These are phyloP conservation scores for Neodiprion pinetum DNA, from an alignment of 1,140 invertebrate genomes.

Conservation along the genomic window DNA sequence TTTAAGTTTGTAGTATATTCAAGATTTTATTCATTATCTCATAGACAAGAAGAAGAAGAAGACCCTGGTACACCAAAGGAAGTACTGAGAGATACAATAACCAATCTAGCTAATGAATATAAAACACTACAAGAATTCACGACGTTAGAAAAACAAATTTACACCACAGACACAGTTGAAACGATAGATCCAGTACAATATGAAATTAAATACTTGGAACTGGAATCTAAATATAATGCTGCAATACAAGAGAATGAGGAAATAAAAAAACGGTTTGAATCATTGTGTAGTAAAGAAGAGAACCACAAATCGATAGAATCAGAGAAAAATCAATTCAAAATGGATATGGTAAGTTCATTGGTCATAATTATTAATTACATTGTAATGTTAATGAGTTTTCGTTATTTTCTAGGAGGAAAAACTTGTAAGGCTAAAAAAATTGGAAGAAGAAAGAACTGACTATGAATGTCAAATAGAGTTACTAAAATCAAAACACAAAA, in stretches of 20 bases:
- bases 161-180: conserved; percentile 24
- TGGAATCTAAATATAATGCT: conserved; percentile 1
- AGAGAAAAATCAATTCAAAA: conserved; percentile 26
- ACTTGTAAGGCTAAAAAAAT: neutral
- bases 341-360: conserved; percentile 4
- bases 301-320: conserved; percentile 19
- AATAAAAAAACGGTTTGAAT: conserved; percentile 22
- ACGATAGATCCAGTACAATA: neutral
- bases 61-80: conserved; percentile 42
- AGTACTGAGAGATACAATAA: conserved; percentile 36
- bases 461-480: conserved; percentile 25
- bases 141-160: conserved; percentile 47
- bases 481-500: conserved; percentile 24
- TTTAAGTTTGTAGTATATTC: conserved; percentile 4
- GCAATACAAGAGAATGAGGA: conserved; percentile 10
- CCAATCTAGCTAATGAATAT: conserved; percentile 34
- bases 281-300: conserved; percentile 12
- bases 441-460: neutral
- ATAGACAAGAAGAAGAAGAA: conserved; percentile 14
- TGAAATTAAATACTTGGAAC: conserved; percentile 9
- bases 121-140: conserved; percentile 41
- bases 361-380: neutral
- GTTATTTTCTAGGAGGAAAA: neutral
- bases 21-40: neutral
- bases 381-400: neutral